phyloP scores from a whole-genome alignment of 2,797 vertebrate species.

The Coregonus suidteri region DNA sequence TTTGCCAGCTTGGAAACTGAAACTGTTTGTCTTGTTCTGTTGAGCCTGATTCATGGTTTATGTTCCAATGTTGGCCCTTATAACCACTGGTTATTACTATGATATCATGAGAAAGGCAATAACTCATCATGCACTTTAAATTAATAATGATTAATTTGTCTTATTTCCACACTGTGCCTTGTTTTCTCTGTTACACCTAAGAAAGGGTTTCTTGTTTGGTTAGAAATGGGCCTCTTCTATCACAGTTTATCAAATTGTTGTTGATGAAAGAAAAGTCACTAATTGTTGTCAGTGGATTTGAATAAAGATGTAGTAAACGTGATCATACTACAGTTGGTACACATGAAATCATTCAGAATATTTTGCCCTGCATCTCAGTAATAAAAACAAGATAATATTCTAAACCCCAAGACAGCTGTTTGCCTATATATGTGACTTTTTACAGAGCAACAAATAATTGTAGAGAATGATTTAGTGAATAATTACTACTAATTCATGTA shows the following conservation, averaged over 20 bases:
- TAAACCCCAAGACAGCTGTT: neutral
- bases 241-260: slow-evolving; percentile 1
- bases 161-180: slow-evolving; percentile 52
- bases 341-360: neutral
- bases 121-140: slow-evolving; percentile 25
- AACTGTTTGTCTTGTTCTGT: slow-evolving; percentile 3
- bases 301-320: slow-evolving; percentile 4
- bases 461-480: neutral
- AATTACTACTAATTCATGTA: neutral
- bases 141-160: slow-evolving; percentile 7
- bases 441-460: neutral
- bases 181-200: slow-evolving; percentile 22
- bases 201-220: neutral
- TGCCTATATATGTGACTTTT: neutral
- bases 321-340: slow-evolving; percentile 5
- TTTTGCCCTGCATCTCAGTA: neutral
- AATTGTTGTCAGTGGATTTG: slow-evolving; percentile 1
- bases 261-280: neutral
- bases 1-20: neutral
- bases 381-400: neutral
- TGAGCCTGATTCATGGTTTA: neutral
- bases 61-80: neutral
- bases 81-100: slow-evolving; percentile 2
- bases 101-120: neutral
- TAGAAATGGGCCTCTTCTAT: slow-evolving; percentile 21